These are phyloP conservation scores for Pseudochirops cupreus DNA, from an alignment of 2,797 vertebrate species.

Conservation along the genomic window DNA sequence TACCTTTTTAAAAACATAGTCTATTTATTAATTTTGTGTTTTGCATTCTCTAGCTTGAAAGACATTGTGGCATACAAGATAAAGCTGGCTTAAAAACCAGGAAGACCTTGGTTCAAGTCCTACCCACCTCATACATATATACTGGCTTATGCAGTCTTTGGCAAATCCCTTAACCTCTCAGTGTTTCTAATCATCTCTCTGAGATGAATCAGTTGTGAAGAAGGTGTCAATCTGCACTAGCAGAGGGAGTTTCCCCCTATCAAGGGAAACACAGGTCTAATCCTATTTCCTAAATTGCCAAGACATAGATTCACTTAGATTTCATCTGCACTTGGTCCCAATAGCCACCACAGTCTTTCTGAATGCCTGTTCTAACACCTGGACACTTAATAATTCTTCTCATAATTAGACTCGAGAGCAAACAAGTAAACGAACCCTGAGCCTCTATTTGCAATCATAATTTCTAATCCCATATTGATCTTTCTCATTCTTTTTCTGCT, in stretches of 20 bases:
- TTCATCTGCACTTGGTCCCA: neutral
- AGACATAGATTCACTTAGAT: neutral
- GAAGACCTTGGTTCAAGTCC: neutral
- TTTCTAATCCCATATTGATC: conserved; percentile 3
- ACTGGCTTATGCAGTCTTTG: neutral
- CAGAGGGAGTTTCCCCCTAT: neutral
- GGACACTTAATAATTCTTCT: neutral
- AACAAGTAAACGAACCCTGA: neutral
- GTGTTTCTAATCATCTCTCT: neutral
- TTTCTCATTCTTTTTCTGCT: neutral
- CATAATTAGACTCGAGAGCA: neutral
- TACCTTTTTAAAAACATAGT: neutral
- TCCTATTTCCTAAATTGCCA: neutral
- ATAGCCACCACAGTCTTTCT: neutral
- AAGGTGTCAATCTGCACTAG: neutral
- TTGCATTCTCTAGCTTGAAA: neutral
- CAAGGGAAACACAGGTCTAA: neutral
- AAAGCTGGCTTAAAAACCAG: neutral
- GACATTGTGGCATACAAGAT: neutral
- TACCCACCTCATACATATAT: neutral
- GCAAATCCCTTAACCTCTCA: neutral
- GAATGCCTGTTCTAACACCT: neutral
- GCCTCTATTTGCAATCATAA: neutral
- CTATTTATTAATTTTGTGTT: neutral
- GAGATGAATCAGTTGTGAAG: neutral